phyloP scores from a whole-genome alignment of 2,113 vertebrate genomes.

The Ginglymostoma cirratum region DNA sequence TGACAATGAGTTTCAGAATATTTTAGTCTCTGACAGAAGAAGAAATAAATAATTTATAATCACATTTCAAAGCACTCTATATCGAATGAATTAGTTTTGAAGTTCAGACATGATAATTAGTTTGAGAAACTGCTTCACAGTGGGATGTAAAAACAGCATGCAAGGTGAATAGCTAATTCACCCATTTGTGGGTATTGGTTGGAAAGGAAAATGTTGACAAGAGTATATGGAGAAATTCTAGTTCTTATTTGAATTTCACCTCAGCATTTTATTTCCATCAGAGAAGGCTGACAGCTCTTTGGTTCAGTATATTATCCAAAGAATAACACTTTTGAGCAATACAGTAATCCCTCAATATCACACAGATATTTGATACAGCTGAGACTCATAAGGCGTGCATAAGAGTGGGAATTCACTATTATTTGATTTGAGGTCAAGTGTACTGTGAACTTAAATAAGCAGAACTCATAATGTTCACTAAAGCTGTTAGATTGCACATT shows the following conservation, averaged over 20 bases:
- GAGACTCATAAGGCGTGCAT: neutral
- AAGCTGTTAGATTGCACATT: too few species aligned
- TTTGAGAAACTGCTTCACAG: neutral
- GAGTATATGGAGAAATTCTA: neutral
- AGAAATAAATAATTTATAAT: neutral
- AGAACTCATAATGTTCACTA: neutral
- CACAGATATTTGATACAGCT: neutral
- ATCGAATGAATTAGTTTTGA: neutral
- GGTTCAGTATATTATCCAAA: neutral
- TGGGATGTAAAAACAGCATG: neutral
- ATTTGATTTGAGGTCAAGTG: neutral
- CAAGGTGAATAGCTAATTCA: neutral
- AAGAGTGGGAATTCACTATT: neutral
- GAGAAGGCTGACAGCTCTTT: neutral
- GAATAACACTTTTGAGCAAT: neutral
- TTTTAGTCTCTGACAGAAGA: neutral
- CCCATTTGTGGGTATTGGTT: neutral
- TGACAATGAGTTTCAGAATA: neutral
- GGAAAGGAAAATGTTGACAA: neutral
- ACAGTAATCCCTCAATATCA: neutral
- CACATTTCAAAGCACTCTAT: neutral
- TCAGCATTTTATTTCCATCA: neutral
- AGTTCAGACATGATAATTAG: neutral
- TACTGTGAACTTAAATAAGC: neutral
- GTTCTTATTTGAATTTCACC: neutral